Percentiles rank a stretch among this genome's conserved stretches.
Conservation (phyloP, 2,888 invertebrate genomes). For the Seladonia tumulorum region DNA sequence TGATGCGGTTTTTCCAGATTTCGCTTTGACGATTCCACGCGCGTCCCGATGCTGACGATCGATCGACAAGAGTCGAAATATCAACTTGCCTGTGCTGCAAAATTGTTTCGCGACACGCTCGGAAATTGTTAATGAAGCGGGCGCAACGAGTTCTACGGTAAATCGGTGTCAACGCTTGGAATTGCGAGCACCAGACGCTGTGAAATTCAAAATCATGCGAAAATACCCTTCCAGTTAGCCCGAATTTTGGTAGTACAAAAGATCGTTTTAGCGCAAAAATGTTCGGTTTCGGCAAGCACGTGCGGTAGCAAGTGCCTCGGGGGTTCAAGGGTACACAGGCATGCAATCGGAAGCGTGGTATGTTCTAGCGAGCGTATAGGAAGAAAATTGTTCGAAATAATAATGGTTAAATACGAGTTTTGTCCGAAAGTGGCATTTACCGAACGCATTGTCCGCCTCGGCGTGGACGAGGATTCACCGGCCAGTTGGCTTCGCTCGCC, state of each 20-base stretch:
- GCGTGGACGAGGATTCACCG: constrained; percentile 55
- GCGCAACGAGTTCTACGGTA: not conserved
- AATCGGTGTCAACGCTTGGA: no score
- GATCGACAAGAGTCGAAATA: not conserved
- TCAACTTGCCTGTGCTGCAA: not conserved
- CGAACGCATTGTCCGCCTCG: not conserved
- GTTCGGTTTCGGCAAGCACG: not conserved
- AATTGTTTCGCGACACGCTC: not conserved
- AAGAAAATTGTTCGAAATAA: not conserved
- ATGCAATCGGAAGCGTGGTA: not conserved
- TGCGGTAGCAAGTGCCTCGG: not conserved
- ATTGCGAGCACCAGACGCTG: no score
- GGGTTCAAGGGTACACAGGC: not conserved
- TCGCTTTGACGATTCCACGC: constrained; percentile 58
- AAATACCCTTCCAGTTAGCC: no score
- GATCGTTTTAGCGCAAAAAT: not conserved
- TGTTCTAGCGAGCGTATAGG: not conserved
- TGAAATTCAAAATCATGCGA: no score
- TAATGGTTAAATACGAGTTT: not conserved
- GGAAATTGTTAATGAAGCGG: not conserved
- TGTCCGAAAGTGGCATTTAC: not conserved
- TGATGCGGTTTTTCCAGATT: constrained; percentile 75
- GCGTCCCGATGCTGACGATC: not conserved
- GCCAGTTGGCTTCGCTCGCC: constrained; percentile 63
- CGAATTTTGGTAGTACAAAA: no score